A percentile compares a stretch with the other conserved stretches of the same genome.
Evolutionary conservation across 2,113 vertebrate genomes (phyloP).

Genomic region (Scomber japonicus): DNA sequence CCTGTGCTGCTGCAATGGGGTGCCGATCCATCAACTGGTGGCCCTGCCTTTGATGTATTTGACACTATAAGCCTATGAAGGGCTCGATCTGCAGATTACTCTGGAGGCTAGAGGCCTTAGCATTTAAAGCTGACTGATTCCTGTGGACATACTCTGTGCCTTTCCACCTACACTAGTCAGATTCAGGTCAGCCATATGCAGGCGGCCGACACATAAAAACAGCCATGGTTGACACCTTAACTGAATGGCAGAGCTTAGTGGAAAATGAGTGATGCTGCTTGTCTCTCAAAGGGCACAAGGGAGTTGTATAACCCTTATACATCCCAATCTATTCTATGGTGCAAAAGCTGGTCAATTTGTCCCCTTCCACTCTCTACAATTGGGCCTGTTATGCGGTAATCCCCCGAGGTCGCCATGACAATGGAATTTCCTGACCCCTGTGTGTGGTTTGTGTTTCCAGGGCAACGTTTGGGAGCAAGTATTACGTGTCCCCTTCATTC

Average conservation of each 20-base stretch:
- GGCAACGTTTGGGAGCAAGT: constrained; percentile 91
- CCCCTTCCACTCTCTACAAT: constrained; percentile 7
- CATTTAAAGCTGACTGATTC: constrained; percentile 79
- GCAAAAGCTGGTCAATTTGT: constrained; percentile 35
- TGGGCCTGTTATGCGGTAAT: constrained; percentile 58
- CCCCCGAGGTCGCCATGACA: constrained; percentile 62
- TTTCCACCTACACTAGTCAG: constrained; percentile 74
- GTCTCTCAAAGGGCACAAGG: constrained; percentile 18
- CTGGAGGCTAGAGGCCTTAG: constrained; percentile 62
- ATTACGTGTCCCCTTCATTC: constrained; percentile 87
- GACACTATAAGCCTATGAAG: constrained; percentile 74
- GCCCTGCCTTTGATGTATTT: constrained; percentile 70
- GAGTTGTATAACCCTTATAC: constrained; percentile 37
- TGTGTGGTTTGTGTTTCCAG: constrained; percentile 82
- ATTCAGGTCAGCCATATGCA: constrained; percentile 61
- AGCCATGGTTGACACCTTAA: constrained; percentile 65
- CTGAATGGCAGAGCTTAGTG: constrained; percentile 44
- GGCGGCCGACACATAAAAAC: constrained; percentile 62
- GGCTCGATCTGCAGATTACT: constrained; percentile 60
- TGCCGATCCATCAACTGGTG: constrained; percentile 46
- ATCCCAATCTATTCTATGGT: constrained; percentile 7
- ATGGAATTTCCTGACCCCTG: constrained; percentile 62
- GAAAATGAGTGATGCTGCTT: constrained; percentile 43
- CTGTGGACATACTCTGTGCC: constrained; percentile 63
- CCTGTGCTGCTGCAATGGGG: constrained; percentile 42